Evolutionary conservation across 1,140 invertebrate species (phyloP).

Genomic region (Calosoma granatense): DNA sequence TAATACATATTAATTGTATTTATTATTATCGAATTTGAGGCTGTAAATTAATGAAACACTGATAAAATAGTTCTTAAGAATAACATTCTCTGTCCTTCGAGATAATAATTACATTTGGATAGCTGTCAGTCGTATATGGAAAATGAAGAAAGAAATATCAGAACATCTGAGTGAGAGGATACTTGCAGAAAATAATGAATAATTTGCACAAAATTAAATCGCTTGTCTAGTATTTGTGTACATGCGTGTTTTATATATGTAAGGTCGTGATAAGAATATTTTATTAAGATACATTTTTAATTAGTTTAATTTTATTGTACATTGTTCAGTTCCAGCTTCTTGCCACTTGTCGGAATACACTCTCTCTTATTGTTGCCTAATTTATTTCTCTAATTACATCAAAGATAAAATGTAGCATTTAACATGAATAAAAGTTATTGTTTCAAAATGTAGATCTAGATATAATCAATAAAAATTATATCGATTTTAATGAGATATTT

Average conservation of each 20-base stretch:
- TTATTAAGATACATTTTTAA: slow-evolving; percentile 4
- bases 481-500: neutral
- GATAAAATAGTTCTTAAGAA: slow-evolving; percentile 2
- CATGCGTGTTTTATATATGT: slow-evolving; percentile 3
- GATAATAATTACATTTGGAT: neutral
- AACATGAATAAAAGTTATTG: neutral
- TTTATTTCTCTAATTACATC: neutral
- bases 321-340: neutral
- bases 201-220: slow-evolving; percentile 7
- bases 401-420: neutral
- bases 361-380: neutral
- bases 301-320: neutral
- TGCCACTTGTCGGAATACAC: neutral
- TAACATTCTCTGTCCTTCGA: neutral
- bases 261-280: slow-evolving; percentile 5
- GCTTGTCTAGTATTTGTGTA: slow-evolving; percentile 9
- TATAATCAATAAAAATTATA: slow-evolving; percentile 1
- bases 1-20: slow-evolving; percentile 8
- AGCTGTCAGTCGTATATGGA: no score
- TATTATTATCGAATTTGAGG: slow-evolving; percentile 9
- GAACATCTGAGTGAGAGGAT: neutral
- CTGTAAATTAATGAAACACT: slow-evolving; percentile 8
- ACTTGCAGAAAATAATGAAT: slow-evolving; percentile 1
- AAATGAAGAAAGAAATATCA: no score
- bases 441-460: slow-evolving; percentile 1